Base-by-base conservation (phyloP, 2,888 invertebrate species). In the Agrochola macilenta region DNA sequence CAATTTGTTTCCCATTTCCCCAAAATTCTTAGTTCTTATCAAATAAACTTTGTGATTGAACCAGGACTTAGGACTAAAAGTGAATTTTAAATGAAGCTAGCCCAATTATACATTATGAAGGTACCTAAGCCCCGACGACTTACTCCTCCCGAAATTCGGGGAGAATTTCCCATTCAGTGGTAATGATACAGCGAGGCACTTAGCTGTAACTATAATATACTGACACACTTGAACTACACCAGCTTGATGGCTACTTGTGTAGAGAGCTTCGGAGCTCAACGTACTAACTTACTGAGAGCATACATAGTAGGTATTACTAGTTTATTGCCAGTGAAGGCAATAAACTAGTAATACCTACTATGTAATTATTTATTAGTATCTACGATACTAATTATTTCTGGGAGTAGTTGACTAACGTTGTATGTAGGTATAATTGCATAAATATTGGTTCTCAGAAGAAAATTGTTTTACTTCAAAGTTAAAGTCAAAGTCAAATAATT, bases 231-330 rank as follows among this genome's bases (percentile, higher is more conserved):
- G 79, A 83, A 80, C 79, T 72, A 75, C 74, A 84, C 79, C 74
- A 74, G 76, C 81, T 87, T 82, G 86, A 87, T 84, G 77, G 81
- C 81, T 82, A 81, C 84, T 86, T 82, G 78, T 83, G 78, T 83
- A 76, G 87, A 83, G 83, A 81, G 82, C 79, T 83, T 68, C 52
- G 65, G 82, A 83, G 86, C 77, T 76, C 64, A 66, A 73, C 69
- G 63, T 75, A 76, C 78, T 81, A 73, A 83, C 76, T 81, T 68
- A 66, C 80, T 78, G 70, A 70, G 69, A 83, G 70, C 78, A 78
- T 70, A 83, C 78, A 61, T 49, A 81, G 58, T 65, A 49, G 54
- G 64, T 68, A 84, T 76, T 78, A 80, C 61, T 83, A 78, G 60
- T 78, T 68, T 70, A 78, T 68, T 70, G 46, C 66, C 76, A n/a